Evolutionary conservation across 2,797 vertebrate species (phyloP).

Genomic region (Perodicticus potto): DNA sequence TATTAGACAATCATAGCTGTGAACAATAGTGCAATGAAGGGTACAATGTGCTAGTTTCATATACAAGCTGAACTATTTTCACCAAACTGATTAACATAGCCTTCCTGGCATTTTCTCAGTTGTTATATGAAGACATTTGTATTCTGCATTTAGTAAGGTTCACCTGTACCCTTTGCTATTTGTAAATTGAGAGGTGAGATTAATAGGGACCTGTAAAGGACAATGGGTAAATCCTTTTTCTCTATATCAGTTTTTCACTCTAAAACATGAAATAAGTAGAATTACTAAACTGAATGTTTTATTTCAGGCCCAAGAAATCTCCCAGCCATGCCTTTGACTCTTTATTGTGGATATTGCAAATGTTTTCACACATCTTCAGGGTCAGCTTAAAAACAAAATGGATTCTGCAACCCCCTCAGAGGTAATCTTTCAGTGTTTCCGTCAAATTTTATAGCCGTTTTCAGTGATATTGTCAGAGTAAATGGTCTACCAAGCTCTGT

Average conservation of each 20-base stretch:
- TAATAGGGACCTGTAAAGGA: constrained; percentile 76
- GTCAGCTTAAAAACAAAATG: constrained; percentile 88
- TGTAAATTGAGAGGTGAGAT: constrained; percentile 69
- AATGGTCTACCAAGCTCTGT: constrained; percentile 78
- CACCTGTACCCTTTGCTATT: too few species aligned
- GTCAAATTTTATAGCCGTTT: constrained; percentile 85
- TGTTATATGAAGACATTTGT: too few species aligned
- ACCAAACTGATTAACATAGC: too few species aligned
- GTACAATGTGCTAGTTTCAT: too few species aligned
- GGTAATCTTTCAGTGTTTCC: constrained; percentile 87
- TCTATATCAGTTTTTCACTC: constrained; percentile 72
- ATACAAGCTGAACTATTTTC: too few species aligned
- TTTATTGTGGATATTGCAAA: constrained; percentile 87
- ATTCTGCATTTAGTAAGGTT: too few species aligned
- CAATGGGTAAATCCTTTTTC: constrained; percentile 80
- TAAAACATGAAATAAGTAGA: constrained; percentile 76
- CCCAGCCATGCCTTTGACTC: constrained; percentile 79
- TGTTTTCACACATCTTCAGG: constrained; percentile 88
- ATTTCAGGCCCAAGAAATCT: constrained; percentile 84
- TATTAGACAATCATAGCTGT: too few species aligned
- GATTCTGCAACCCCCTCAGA: constrained; percentile 83
- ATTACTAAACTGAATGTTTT: constrained; percentile 83
- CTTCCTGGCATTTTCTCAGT: too few species aligned
- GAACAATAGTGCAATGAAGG: too few species aligned
- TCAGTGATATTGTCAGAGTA: constrained; percentile 82